Conservation (phyloP, 2,113 vertebrate genomes). For the Cheilinus undulatus region DNA sequence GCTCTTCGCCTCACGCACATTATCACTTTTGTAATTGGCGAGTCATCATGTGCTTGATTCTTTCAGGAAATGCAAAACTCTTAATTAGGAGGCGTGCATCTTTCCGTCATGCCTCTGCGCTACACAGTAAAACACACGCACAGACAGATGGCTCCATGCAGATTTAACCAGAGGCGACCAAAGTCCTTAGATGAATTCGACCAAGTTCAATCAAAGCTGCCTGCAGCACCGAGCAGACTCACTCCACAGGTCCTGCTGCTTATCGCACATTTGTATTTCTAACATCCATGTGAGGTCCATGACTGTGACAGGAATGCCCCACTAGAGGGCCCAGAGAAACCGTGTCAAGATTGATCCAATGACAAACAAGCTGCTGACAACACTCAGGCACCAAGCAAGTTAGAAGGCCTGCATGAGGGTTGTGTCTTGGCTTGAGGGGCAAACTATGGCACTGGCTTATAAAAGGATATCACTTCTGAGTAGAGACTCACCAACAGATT, state of each 20-base stretch:
- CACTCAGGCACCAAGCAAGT: too few relatives aligned
- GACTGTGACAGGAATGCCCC: conserved; percentile 12
- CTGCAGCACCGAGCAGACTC: not conserved
- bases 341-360: not conserved
- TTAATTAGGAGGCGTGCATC: not conserved
- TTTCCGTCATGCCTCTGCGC: not conserved
- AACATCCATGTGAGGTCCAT: not conserved
- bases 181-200: not conserved
- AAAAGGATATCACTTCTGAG: too few relatives aligned
- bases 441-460: too few relatives aligned
- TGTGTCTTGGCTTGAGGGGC: too few relatives aligned
- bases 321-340: conserved; percentile 47
- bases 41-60: conserved; percentile 47
- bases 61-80: conserved; percentile 21
- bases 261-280: not conserved
- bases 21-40: conserved; percentile 10
- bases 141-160: not conserved
- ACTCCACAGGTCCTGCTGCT: conserved; percentile 18
- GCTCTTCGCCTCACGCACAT: not conserved
- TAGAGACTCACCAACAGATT: too few relatives aligned
- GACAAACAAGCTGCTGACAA: too few relatives aligned
- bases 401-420: too few relatives aligned
- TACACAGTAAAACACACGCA: not conserved
- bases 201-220: not conserved
- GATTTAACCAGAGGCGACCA: not conserved